Conservation (phyloP, 37 sponge, comb jelly and placozoan species). For the Trichoplax adhaerens region DNA sequence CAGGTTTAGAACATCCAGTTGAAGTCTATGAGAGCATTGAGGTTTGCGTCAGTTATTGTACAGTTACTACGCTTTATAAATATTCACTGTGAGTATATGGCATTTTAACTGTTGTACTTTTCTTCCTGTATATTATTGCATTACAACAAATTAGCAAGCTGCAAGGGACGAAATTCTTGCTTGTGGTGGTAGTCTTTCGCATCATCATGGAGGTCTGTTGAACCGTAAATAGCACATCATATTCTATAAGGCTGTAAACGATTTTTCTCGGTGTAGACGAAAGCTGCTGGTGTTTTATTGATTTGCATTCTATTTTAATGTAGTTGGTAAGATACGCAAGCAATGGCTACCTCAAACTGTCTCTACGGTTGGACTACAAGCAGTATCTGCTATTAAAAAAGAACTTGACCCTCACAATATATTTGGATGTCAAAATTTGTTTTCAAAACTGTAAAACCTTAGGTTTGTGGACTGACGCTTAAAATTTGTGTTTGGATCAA, state of each 20-base stretch:
- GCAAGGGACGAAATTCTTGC: conserved; percentile 76
- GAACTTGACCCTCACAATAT: conserved; percentile 62
- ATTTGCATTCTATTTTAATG: not conserved
- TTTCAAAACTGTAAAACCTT: conserved; percentile 8
- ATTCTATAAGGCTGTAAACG: not conserved
- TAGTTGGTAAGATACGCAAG: conserved; percentile 84
- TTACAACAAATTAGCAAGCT: conserved; percentile 19
- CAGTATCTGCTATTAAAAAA: conserved; percentile 62
- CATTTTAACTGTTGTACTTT: not conserved
- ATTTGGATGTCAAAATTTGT: conserved; percentile 56
- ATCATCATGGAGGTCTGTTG: conserved; percentile 77
- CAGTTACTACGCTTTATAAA: too few species aligned
- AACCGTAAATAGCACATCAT: not conserved
- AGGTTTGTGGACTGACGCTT: too few species aligned
- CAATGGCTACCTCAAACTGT: conserved; percentile 44
- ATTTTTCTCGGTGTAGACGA: not conserved
- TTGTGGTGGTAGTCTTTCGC: conserved; percentile 79
- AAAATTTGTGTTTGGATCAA: too few species aligned
- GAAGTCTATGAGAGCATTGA: conserved; percentile 43
- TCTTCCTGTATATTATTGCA: not conserved
- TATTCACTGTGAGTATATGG: not conserved
- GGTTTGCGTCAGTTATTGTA: conserved; percentile 5
- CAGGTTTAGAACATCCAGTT: conserved; percentile 58
- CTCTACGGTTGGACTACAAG: conserved; percentile 45
- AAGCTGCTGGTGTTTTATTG: not conserved